Evolutionary conservation across 2,797 vertebrate species (phyloP).

Genomic region (Chrosomus eos): DNA sequence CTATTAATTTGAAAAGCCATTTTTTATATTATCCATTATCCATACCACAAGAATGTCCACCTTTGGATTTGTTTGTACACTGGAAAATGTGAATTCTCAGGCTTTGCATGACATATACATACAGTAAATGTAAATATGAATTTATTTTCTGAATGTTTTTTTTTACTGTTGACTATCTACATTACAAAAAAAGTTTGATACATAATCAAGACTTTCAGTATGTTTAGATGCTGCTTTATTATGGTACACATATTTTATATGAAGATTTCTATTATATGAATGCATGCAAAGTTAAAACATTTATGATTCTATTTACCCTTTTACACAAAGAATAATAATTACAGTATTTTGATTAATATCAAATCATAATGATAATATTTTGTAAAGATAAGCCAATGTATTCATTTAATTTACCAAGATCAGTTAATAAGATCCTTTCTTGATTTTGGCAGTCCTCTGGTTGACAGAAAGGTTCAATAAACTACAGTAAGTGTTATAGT

Average conservation of each 20-base stretch:
- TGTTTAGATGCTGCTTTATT: conserved; percentile 30
- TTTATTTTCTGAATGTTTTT: background rate
- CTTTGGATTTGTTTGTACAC: conserved; percentile 49
- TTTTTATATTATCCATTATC: background rate
- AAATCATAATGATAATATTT: background rate
- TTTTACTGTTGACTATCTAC: background rate
- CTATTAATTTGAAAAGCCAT: background rate
- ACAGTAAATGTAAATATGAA: background rate
- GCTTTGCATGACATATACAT: background rate
- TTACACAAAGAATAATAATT: conserved; percentile 6
- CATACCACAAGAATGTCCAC: background rate
- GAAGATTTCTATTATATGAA: conserved; percentile 41
- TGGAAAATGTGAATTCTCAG: conserved; percentile 45
- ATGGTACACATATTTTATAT: background rate
- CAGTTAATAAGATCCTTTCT: background rate
- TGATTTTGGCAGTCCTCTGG: background rate
- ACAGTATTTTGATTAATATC: background rate
- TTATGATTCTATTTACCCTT: background rate
- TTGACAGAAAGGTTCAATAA: background rate
- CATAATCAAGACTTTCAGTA: conserved; percentile 3
- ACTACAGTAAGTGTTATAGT: background rate
- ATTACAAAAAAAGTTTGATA: background rate
- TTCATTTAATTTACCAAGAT: background rate
- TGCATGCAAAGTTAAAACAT: background rate
- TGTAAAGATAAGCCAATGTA: background rate